These are phyloP conservation scores for Babylonia areolata DNA, from an alignment of 1,140 invertebrate genomes.

Conservation along the genomic window DNA sequence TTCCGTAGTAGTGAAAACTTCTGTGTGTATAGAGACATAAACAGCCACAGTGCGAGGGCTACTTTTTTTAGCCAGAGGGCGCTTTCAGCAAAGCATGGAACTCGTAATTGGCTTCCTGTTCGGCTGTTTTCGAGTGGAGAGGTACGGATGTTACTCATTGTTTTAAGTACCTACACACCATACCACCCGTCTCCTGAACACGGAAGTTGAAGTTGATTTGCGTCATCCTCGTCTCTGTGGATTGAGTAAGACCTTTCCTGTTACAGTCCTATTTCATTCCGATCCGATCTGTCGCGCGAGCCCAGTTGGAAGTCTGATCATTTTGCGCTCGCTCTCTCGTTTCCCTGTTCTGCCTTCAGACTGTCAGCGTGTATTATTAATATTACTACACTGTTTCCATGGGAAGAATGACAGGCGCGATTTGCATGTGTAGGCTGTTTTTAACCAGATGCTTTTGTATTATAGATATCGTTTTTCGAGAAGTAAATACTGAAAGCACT, in stretches of 20 bases:
- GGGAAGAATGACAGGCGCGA: neutral
- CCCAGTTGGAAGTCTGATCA: neutral
- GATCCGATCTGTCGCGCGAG: neutral
- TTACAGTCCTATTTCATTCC: neutral
- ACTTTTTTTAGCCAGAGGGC: conserved; percentile 14
- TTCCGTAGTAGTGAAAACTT: neutral
- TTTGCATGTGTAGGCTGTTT: too few species aligned
- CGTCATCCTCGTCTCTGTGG: neutral
- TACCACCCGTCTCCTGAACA: neutral
- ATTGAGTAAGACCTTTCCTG: neutral
- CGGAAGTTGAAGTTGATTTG: neutral
- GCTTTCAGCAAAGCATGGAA: conserved; percentile 28
- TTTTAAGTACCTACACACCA: neutral
- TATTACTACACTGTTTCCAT: too few species aligned
- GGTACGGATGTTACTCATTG: conserved; percentile 1
- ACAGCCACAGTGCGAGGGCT: neutral
- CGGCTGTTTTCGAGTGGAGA: neutral
- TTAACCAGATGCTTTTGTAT: too few species aligned
- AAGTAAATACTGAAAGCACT: too few species aligned
- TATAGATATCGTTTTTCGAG: too few species aligned
- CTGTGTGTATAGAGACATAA: neutral
- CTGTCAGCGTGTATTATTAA: too few species aligned
- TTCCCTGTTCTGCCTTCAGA: neutral
- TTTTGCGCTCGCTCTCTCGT: neutral
- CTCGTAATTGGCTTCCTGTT: conserved; percentile 27